These are phyloP conservation scores for Hippocampus abdominalis DNA, from an alignment of 2,113 vertebrate genomes.

Conservation along the genomic window DNA sequence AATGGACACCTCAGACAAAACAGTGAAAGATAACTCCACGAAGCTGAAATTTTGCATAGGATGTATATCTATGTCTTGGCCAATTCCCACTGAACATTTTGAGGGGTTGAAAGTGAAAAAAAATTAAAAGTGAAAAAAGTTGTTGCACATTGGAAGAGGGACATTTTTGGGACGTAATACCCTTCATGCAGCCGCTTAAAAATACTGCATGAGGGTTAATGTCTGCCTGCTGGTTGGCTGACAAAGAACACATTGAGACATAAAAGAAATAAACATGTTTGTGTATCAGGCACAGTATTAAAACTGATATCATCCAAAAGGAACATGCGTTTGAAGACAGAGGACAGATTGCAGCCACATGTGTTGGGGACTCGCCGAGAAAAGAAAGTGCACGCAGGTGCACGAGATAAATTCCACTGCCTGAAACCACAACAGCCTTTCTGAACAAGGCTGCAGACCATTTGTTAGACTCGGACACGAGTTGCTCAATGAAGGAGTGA, in stretches of 20 bases:
- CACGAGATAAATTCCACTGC: slow-evolving; percentile 15
- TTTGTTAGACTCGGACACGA: slow-evolving; percentile 6
- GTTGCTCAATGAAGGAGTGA: slow-evolving; percentile 9
- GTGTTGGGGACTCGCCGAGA: slow-evolving; percentile 2
- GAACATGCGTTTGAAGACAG: slow-evolving; percentile 12
- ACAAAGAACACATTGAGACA: not conserved
- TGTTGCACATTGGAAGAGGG: no score
- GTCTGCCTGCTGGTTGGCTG: slow-evolving; percentile 10
- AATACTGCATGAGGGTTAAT: no score
- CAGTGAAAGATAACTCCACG: no score
- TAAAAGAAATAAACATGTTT: slow-evolving; percentile 1
- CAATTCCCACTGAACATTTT: no score
- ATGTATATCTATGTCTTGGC: no score
- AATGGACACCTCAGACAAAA: no score
- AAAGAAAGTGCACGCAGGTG: slow-evolving; percentile 35
- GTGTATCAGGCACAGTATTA: not conserved
- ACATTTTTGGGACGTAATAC: no score
- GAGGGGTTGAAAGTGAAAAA: no score
- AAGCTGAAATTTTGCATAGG: no score
- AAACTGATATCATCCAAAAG: slow-evolving; percentile 26
- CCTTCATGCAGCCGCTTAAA: no score
- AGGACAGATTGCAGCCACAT: slow-evolving; percentile 21
- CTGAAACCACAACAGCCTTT: slow-evolving; percentile 8
- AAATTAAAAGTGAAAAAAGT: no score
- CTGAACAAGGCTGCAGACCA: slow-evolving; percentile 9